phyloP scores from a whole-genome alignment of 2,888 invertebrate species.

The Antitype chi region DNA sequence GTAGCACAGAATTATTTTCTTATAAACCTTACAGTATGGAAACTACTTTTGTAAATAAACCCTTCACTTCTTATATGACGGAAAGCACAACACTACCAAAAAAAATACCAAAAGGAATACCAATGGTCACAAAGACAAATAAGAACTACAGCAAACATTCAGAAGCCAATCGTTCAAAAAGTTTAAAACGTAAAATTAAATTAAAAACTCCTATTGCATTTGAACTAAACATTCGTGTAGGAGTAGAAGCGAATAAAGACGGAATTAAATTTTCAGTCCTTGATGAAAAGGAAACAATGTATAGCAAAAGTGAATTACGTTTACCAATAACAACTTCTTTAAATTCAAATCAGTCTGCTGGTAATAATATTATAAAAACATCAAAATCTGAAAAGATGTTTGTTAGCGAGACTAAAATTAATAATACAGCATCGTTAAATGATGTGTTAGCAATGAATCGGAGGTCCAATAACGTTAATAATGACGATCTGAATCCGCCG shows the following conservation, averaged over 20 bases:
- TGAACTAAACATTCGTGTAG: slow-evolving; percentile 50
- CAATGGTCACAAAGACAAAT: neutral
- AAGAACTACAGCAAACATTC: slow-evolving; percentile 11
- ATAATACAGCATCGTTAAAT: neutral
- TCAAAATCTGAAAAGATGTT: neutral
- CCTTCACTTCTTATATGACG: neutral
- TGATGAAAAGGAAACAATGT: slow-evolving; percentile 29
- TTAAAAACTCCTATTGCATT: slow-evolving; percentile 33
- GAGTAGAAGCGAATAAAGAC: slow-evolving; percentile 49
- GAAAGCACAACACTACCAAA: neutral
- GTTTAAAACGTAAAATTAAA: slow-evolving; percentile 5
- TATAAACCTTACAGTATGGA: neutral
- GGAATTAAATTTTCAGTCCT: slow-evolving; percentile 47
- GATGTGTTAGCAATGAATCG: slow-evolving; percentile 10
- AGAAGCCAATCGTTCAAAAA: neutral
- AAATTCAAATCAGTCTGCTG: neutral
- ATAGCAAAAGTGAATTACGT: neutral
- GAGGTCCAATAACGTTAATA: slow-evolving; percentile 19
- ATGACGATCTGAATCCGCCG: slow-evolving; percentile 3
- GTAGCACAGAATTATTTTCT: neutral
- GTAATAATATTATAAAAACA: neutral
- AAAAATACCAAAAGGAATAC: neutral
- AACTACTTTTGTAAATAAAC: neutral
- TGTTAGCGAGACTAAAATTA: neutral
- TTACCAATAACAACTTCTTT: neutral